Percentiles rank a stretch among this genome's conserved stretches.
These are phyloP conservation scores for Ochropleura leucogaster DNA, from an alignment of 2,888 invertebrate species.

Conservation along the genomic window DNA sequence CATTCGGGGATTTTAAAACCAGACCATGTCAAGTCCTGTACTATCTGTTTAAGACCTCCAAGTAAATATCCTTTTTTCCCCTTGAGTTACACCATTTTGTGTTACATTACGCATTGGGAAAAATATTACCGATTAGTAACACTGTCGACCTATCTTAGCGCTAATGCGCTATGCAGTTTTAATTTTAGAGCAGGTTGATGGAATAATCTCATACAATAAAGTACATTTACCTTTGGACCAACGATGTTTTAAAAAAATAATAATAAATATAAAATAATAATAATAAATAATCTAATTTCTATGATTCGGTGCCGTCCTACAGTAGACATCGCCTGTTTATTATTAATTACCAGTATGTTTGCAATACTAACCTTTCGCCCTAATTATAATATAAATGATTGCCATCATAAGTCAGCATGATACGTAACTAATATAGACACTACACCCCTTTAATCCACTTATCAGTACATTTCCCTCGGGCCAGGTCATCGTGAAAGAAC, in stretches of 20 bases:
- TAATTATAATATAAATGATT: constrained; percentile 3
- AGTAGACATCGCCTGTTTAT: background rate
- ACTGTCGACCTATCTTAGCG: no score
- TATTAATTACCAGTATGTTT: constrained; percentile 6
- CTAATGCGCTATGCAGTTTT: no score
- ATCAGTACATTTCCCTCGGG: constrained; percentile 33
- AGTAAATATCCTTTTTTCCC: no score
- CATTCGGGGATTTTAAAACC: background rate
- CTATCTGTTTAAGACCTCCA: background rate
- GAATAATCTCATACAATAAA: background rate
- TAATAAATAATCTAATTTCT: background rate
- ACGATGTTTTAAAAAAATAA: background rate
- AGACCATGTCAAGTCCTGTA: background rate
- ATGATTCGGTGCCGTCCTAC: background rate
- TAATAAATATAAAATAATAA: no score
- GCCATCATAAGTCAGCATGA: background rate
- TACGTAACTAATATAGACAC: constrained; percentile 10
- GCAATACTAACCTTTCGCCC: constrained; percentile 33
- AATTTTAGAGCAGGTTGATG: background rate
- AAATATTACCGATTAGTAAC: no score
- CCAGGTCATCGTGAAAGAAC: constrained; percentile 37
- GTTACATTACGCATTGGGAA: no score
- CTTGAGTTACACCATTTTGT: no score
- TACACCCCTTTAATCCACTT: background rate
- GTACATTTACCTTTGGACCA: background rate